These are phyloP conservation scores for Penelope pileata DNA, from an alignment of 2,113 vertebrate species.

Conservation along the genomic window DNA sequence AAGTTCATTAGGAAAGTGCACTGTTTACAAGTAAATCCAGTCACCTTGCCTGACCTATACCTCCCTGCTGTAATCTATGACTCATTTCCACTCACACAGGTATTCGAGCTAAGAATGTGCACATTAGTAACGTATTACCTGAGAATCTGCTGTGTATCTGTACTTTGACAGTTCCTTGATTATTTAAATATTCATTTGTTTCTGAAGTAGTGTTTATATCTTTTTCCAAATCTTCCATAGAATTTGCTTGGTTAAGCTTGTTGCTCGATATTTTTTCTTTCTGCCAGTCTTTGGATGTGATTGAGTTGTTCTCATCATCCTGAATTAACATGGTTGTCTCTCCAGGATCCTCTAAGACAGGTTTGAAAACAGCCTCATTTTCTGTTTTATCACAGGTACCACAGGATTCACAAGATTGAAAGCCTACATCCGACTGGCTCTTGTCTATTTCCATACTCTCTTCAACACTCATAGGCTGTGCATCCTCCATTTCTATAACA, in stretches of 20 bases:
- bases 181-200: constrained; percentile 82
- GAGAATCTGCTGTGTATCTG: constrained; percentile 86
- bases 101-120: not conserved
- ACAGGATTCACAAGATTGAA: constrained; percentile 92
- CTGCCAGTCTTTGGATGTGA: constrained; percentile 86
- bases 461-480: constrained; percentile 75
- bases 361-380: constrained; percentile 76
- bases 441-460: constrained; percentile 86
- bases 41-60: not conserved
- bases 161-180: constrained; percentile 91
- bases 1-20: not conserved
- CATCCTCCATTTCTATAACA: constrained; percentile 84
- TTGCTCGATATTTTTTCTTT: constrained; percentile 89
- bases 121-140: constrained; percentile 72
- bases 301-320: constrained; percentile 83
- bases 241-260: constrained; percentile 83
- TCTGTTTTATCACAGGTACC: constrained; percentile 87
- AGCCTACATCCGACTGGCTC: constrained; percentile 88
- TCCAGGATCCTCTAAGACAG: constrained; percentile 80
- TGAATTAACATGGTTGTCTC: constrained; percentile 93
- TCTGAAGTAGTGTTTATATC: constrained; percentile 83
- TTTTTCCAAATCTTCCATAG: constrained; percentile 88
- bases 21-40: not conserved
- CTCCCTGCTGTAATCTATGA: not conserved
- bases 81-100: not conserved